Conservation (phyloP, 2,113 vertebrate genomes). For the Solea senegalensis region DNA sequence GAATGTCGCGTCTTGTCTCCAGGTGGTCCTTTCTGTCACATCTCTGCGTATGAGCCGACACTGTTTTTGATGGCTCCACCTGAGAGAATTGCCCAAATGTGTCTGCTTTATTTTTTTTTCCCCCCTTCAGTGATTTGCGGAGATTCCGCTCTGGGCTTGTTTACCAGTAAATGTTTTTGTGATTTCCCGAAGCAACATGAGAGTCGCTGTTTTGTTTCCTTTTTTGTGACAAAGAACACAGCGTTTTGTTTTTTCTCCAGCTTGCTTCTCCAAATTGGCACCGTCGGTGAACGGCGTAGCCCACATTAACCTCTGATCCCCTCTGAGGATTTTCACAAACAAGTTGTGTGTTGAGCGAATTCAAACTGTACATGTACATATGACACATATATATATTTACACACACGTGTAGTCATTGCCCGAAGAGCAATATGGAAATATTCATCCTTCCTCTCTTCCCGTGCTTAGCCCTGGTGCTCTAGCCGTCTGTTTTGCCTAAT, state of each 20-base stretch:
- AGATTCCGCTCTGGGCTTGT: slow-evolving; percentile 75
- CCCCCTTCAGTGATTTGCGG: slow-evolving; percentile 59
- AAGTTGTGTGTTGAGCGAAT: slow-evolving; percentile 50
- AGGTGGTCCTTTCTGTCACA: slow-evolving; percentile 76
- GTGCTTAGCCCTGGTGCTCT: slow-evolving; percentile 71
- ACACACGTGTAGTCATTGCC: slow-evolving; percentile 57
- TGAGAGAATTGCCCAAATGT: slow-evolving; percentile 81
- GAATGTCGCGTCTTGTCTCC: slow-evolving; percentile 73
- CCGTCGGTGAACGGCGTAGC: slow-evolving; percentile 69
- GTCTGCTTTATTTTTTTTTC: slow-evolving; percentile 47
- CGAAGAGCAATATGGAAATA: slow-evolving; percentile 80
- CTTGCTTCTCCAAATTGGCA: slow-evolving; percentile 40
- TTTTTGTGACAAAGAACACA: slow-evolving; percentile 30
- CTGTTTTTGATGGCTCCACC: slow-evolving; percentile 79
- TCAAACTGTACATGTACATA: slow-evolving; percentile 54
- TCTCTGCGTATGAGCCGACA: slow-evolving; percentile 60
- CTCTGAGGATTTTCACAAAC: slow-evolving; percentile 71
- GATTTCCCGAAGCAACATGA: slow-evolving; percentile 64
- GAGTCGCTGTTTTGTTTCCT: slow-evolving; percentile 24
- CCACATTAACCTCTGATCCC: slow-evolving; percentile 76
- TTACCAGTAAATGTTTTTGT: slow-evolving; percentile 78
- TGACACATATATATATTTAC: neutral
- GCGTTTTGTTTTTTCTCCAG: slow-evolving; percentile 12
- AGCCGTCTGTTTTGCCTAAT: slow-evolving; percentile 84
- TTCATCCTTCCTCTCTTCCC: slow-evolving; percentile 67